These are phyloP conservation scores for Megalurothrips usitatus DNA, from an alignment of 2,888 invertebrate genomes.

Conservation along the genomic window DNA sequence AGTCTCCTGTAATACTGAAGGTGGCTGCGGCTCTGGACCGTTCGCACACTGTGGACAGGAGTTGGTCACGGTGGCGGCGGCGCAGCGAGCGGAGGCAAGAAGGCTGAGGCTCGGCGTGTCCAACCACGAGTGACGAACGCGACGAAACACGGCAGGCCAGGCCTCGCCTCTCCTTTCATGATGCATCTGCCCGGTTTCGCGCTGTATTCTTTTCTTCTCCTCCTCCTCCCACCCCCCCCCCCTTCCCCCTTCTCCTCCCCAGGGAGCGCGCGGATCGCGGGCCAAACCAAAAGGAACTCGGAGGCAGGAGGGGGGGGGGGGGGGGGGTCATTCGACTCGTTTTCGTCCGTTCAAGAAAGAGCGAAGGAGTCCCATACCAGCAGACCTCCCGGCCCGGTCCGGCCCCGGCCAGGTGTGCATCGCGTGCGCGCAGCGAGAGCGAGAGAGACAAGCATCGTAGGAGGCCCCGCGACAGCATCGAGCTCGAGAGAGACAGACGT, in stretches of 20 bases:
- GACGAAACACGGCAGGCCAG: too few relatives aligned
- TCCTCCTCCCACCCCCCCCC: background rate
- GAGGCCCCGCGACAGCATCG: too few relatives aligned
- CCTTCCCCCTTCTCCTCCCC: background rate
- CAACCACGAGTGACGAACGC: too few relatives aligned
- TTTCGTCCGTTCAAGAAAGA: constrained; percentile 6
- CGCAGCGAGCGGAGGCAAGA: too few relatives aligned
- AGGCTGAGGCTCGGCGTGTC: background rate
- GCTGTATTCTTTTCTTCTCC: background rate
- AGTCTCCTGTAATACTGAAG: too few relatives aligned
- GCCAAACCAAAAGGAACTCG: background rate
- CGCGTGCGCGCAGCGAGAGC: background rate
- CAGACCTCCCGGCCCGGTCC: background rate
- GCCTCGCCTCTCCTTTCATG: constrained; percentile 3
- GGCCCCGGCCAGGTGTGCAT: constrained; percentile 11
- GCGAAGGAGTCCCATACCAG: too few relatives aligned
- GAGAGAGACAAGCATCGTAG: too few relatives aligned
- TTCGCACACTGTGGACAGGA: too few relatives aligned
- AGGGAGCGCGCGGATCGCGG: background rate
- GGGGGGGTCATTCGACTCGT: constrained; percentile 19
- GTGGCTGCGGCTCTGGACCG: too few relatives aligned
- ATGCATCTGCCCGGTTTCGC: constrained; percentile 15
- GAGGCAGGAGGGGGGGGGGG: background rate
- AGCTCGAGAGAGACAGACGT: too few relatives aligned
- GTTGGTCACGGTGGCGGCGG: too few relatives aligned